Percentiles rank a stretch among this genome's conserved stretches.
These are phyloP conservation scores for Apodemia duryi DNA, from an alignment of 2,888 invertebrate species.

Conservation along the genomic window DNA sequence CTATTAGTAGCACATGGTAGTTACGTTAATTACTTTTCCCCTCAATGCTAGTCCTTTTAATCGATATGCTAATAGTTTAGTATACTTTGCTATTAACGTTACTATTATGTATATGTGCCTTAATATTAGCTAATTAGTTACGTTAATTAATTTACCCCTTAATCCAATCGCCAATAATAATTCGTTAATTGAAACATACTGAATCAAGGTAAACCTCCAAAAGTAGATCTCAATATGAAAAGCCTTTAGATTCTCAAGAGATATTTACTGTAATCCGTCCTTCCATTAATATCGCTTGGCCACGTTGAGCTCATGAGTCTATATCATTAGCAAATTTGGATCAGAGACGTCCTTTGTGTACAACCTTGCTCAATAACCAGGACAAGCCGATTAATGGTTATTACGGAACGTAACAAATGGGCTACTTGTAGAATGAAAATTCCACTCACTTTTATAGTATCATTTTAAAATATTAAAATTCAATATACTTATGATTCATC, in stretches of 20 bases:
- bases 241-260: conserved; percentile 1
- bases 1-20: too few species aligned
- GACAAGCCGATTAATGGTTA: conserved; percentile 24
- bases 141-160: background rate
- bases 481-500: background rate
- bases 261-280: conserved; percentile 4
- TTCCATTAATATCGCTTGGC: conserved; percentile 9
- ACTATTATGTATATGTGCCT: too few species aligned
- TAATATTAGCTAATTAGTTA: too few species aligned
- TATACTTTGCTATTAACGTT: too few species aligned
- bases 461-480: background rate
- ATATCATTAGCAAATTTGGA: conserved; percentile 22
- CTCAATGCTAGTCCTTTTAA: too few species aligned
- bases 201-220: background rate
- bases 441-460: background rate
- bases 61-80: too few species aligned
- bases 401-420: conserved; percentile 12
- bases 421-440: background rate
- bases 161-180: background rate
- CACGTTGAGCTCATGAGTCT: conserved; percentile 7
- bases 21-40: too few species aligned
- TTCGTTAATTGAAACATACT: background rate
- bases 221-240: background rate
- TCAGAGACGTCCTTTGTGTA: conserved; percentile 17
- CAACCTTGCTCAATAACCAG: conserved; percentile 19